A percentile compares a stretch with the other conserved stretches of the same genome.
phyloP scores from a whole-genome alignment of 1,140 invertebrate genomes.

The Ladona fulva region DNA sequence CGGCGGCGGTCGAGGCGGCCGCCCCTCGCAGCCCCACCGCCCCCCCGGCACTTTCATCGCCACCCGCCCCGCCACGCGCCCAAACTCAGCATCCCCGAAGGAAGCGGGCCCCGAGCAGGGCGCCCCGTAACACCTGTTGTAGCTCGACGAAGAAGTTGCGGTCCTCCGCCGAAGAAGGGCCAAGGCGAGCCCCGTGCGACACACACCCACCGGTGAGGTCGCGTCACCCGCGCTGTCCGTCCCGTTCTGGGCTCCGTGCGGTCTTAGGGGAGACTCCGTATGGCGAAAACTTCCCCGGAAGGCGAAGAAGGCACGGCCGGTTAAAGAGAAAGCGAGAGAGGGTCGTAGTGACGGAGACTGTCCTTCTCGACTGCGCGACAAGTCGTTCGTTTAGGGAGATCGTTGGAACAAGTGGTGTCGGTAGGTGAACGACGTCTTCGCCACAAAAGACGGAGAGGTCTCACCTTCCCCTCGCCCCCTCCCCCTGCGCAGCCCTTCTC shows the following conservation, averaged over 20 bases:
- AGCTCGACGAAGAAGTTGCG: too few relatives aligned
- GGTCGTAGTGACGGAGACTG: too few relatives aligned
- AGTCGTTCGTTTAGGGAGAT: not conserved
- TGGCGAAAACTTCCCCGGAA: not conserved
- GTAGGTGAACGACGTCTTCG: not conserved
- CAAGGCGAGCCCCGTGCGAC: too few relatives aligned
- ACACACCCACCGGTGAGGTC: too few relatives aligned
- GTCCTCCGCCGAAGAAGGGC: too few relatives aligned
- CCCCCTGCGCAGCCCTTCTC: not conserved
- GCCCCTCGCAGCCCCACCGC: not conserved
- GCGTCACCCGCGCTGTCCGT: not conserved
- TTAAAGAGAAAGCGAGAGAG: too few relatives aligned
- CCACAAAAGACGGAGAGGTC: not conserved
- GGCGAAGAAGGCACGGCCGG: too few relatives aligned
- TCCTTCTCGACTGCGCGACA: not conserved
- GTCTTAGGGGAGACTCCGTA: not conserved
- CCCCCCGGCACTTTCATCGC: not conserved
- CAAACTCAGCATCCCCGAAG: not conserved
- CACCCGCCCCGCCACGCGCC: not conserved
- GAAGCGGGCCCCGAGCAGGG: not conserved
- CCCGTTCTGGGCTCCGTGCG: not conserved
- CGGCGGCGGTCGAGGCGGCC: not conserved
- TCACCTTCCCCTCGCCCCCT: not conserved
- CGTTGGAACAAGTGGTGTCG: not conserved
- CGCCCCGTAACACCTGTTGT: not conserved